phyloP scores from a whole-genome alignment of 1,140 invertebrate species.

The Ceratina japonica region DNA sequence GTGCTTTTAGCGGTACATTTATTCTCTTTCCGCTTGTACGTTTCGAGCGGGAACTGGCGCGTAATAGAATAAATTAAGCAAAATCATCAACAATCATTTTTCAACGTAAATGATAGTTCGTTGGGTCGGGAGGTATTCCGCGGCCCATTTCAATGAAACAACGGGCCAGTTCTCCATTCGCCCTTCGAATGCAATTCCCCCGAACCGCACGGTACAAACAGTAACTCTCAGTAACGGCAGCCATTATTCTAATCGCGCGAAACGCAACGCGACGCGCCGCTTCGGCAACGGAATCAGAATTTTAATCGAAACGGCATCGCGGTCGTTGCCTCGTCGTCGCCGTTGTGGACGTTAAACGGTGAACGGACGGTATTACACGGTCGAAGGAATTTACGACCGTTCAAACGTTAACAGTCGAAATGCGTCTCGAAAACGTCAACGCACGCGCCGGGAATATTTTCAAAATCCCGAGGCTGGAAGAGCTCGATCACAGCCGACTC shows the following conservation, averaged over 20 bases:
- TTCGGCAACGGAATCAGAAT: slow-evolving; percentile 1
- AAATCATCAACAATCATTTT: too few relatives aligned
- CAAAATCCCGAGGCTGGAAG: not conserved
- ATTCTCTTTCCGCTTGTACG: too few relatives aligned
- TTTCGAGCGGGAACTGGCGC: too few relatives aligned
- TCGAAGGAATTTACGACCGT: not conserved
- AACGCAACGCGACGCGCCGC: not conserved
- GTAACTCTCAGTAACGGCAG: not conserved
- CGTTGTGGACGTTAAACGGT: not conserved
- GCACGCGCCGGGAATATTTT: slow-evolving; percentile 1
- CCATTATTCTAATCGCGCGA: slow-evolving; percentile 22
- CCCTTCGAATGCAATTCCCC: not conserved
- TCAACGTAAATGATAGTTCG: not conserved
- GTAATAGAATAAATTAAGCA: too few relatives aligned
- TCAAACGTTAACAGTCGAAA: not conserved
- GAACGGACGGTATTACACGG: slow-evolving; percentile 7
- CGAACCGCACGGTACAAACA: not conserved
- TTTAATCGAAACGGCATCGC: slow-evolving; percentile 11
- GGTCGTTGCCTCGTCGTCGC: not conserved
- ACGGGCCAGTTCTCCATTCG: not conserved
- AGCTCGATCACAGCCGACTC: too few relatives aligned
- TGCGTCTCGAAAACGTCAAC: not conserved
- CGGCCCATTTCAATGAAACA: not conserved
- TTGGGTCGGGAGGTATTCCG: not conserved
- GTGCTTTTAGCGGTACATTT: too few relatives aligned